phyloP scores from a whole-genome alignment of 2,888 invertebrate genomes.

The Lissocephala sabroskyi region DNA sequence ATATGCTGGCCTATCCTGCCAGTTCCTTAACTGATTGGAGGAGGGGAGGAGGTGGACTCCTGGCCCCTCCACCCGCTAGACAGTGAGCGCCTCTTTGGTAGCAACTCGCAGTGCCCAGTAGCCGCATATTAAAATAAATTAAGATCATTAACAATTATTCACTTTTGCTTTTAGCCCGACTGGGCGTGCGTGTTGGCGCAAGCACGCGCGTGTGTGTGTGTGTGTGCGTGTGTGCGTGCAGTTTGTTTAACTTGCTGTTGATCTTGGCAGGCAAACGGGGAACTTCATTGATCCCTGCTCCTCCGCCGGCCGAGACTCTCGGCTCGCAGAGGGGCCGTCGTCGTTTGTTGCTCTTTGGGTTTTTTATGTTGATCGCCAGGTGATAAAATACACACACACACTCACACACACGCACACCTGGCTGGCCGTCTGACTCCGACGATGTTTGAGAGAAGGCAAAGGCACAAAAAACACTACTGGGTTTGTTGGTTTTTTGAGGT shows the following conservation, averaged over 20 bases:
- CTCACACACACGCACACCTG: background rate
- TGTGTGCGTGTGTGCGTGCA: slow-evolving; percentile 35
- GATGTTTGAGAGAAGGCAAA: too few species aligned
- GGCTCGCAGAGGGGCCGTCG: too few species aligned
- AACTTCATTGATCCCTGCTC: slow-evolving; percentile 3
- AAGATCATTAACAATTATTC: slow-evolving; percentile 55
- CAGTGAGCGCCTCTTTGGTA: too few species aligned
- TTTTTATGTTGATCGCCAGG: slow-evolving; percentile 42
- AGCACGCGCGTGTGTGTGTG: background rate
- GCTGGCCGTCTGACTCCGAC: background rate
- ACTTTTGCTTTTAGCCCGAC: slow-evolving; percentile 53
- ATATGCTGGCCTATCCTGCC: too few species aligned
- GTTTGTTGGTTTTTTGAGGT: slow-evolving; percentile 22
- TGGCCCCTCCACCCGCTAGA: too few species aligned
- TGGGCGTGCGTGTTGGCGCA: background rate
- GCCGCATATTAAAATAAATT: slow-evolving; percentile 45
- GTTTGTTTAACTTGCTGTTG: slow-evolving; percentile 21
- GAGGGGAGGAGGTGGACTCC: too few species aligned
- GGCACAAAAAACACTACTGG: slow-evolving; percentile 2
- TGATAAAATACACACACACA: slow-evolving; percentile 40
- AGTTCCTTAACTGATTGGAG: too few species aligned
- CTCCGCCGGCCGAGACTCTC: background rate
- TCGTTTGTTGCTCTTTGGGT: background rate
- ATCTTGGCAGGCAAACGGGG: slow-evolving; percentile 22
- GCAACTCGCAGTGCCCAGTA: slow-evolving; percentile 47